Conservation (phyloP, 2,888 invertebrate species). For the Idaea aversata region DNA sequence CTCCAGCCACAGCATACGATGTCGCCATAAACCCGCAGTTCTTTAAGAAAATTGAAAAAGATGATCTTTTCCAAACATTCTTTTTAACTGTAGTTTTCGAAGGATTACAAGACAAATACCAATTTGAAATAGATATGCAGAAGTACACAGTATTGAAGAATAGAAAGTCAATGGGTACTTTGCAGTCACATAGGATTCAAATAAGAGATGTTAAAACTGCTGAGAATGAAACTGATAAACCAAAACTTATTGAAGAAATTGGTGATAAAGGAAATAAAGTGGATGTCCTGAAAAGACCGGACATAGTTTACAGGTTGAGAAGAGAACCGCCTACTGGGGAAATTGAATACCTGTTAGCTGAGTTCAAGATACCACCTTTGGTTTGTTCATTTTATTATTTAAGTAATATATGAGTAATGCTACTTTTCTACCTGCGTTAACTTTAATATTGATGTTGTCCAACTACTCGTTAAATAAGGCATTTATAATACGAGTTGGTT, state of each 20-base stretch:
- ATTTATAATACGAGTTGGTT: no score
- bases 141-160: conserved; percentile 85
- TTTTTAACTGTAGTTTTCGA: conserved; percentile 90
- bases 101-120: conserved; percentile 87
- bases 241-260: conserved; percentile 82
- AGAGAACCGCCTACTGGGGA: conserved; percentile 79
- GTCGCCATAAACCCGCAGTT: conserved; percentile 90
- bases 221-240: conserved; percentile 45
- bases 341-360: conserved; percentile 78
- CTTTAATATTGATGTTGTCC: no score
- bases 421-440: no score
- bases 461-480: no score
- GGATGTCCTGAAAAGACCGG: conserved; percentile 44
- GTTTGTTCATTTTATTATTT: conserved; percentile 55
- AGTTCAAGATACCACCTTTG: conserved; percentile 81
- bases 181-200: conserved; percentile 88
- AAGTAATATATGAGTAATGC: no score
- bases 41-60: conserved; percentile 86
- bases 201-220: conserved; percentile 82
- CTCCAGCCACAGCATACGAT: conserved; percentile 88
- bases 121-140: conserved; percentile 83
- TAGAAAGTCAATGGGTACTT: conserved; percentile 85
- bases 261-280: conserved; percentile 38
- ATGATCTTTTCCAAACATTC: conserved; percentile 87
- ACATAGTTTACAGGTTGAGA: conserved; percentile 81